phyloP scores from a whole-genome alignment of 2,113 vertebrate species.

The Cynocephalus volans region DNA sequence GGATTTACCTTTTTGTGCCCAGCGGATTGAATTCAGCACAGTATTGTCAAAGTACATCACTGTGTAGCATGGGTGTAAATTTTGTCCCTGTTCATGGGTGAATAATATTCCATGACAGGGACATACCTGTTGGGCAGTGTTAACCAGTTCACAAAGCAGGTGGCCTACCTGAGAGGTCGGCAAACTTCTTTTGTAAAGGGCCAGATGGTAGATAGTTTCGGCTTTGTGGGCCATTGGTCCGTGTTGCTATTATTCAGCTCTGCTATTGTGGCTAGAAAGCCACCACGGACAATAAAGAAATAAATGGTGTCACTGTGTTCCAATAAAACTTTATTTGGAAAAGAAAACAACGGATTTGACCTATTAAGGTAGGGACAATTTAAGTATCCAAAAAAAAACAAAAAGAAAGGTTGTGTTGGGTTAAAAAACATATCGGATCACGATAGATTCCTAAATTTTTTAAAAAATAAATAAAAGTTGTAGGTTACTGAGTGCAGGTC shows the following conservation, averaged over 20 bases:
- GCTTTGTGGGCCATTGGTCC: background rate
- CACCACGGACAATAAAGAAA: background rate
- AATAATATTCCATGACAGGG: no score
- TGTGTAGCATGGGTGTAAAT: background rate
- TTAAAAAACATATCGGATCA: no score
- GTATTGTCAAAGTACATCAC: background rate
- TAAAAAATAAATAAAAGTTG: no score
- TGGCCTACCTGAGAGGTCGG: background rate
- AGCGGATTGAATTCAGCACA: no score
- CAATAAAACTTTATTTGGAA: background rate
- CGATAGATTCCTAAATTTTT: no score
- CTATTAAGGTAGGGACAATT: background rate
- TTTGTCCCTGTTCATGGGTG: background rate
- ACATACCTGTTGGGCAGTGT: background rate
- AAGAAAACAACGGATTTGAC: background rate
- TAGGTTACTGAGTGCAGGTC: no score
- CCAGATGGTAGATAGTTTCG: background rate
- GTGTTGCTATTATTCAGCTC: background rate
- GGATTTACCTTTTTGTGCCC: fast-evolving
- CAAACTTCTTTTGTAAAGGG: background rate
- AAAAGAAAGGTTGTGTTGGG: no score
- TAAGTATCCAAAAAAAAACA: no score
- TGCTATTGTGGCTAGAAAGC: background rate
- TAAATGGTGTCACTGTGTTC: background rate
- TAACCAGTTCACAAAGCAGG: background rate